phyloP scores from a whole-genome alignment of 2,797 vertebrate species.

The Darevskia mixta region DNA sequence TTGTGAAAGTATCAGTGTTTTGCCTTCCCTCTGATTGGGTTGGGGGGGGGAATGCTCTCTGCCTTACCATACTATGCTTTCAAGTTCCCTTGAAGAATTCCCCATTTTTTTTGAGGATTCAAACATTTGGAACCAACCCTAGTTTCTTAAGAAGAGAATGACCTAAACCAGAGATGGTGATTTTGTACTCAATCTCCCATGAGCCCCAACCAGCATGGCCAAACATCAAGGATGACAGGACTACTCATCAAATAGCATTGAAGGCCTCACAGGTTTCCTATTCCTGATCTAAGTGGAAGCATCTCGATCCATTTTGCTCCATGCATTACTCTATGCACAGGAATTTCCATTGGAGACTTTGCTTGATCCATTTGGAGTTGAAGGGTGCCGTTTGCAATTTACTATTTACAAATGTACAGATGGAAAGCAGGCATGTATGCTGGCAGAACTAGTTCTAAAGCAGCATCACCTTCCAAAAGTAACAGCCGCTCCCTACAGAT shows the following conservation, averaged over 20 bases:
- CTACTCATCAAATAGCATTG: too few species aligned
- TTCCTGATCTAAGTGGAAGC: neutral
- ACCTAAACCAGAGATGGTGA: neutral
- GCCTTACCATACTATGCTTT: neutral
- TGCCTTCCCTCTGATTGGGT: neutral
- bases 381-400: neutral
- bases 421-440: constrained; percentile 5
- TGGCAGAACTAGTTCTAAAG: constrained; percentile 8
- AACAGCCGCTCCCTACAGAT: neutral
- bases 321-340: neutral
- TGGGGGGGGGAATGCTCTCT: neutral
- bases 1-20: neutral
- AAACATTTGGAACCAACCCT: neutral
- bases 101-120: neutral
- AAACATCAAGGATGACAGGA: too few species aligned
- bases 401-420: constrained; percentile 18
- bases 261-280: too few species aligned
- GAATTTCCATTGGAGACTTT: neutral
- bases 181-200: too few species aligned
- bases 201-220: too few species aligned
- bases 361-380: neutral
- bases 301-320: neutral
- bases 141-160: neutral
- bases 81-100: neutral
- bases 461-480: neutral